Percentiles rank a stretch among this genome's conserved stretches.
phyloP scores from a whole-genome alignment of 2,888 invertebrate species.

The Cetonia aurata region DNA sequence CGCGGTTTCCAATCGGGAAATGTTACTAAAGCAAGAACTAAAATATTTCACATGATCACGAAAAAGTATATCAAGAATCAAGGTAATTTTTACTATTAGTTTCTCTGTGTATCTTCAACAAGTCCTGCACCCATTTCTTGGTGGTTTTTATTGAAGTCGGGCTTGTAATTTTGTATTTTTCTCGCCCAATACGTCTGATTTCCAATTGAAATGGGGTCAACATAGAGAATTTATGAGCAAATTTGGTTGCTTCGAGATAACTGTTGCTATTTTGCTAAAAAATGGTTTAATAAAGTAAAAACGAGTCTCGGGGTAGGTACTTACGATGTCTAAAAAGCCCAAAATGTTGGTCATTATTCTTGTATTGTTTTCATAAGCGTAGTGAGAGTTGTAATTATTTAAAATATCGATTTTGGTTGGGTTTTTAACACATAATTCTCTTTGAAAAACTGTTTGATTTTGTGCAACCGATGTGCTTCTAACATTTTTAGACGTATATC shows the following conservation, averaged over 20 bases:
- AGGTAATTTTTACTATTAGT: neutral
- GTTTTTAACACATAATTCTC: slow-evolving; percentile 23
- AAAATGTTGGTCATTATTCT: slow-evolving; percentile 23
- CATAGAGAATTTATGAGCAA: slow-evolving; percentile 27
- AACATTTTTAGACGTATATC: neutral
- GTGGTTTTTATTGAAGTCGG: slow-evolving; percentile 1
- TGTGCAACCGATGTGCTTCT: neutral
- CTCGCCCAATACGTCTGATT: slow-evolving; percentile 3
- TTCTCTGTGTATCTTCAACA: slow-evolving; percentile 6
- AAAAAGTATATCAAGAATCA: neutral
- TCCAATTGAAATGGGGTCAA: slow-evolving; percentile 10
- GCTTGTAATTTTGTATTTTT: slow-evolving; percentile 16
- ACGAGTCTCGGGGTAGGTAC: neutral
- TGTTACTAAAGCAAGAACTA: slow-evolving; percentile 29
- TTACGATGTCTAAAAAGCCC: slow-evolving; percentile 30
- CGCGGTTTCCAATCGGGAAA: slow-evolving; percentile 16
- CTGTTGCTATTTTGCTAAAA: slow-evolving; percentile 23
- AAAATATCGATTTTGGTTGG: slow-evolving; percentile 23
- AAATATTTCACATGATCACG: neutral
- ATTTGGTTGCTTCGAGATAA: slow-evolving; percentile 23
- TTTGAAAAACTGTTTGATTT: slow-evolving; percentile 24
- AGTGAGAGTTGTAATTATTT: slow-evolving; percentile 19
- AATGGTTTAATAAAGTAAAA: neutral
- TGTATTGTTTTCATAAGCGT: slow-evolving; percentile 13
- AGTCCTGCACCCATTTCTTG: slow-evolving; percentile 22